Evolutionary conservation across 2,113 vertebrate genomes (phyloP).

Genomic region (Syngnathus floridae): DNA sequence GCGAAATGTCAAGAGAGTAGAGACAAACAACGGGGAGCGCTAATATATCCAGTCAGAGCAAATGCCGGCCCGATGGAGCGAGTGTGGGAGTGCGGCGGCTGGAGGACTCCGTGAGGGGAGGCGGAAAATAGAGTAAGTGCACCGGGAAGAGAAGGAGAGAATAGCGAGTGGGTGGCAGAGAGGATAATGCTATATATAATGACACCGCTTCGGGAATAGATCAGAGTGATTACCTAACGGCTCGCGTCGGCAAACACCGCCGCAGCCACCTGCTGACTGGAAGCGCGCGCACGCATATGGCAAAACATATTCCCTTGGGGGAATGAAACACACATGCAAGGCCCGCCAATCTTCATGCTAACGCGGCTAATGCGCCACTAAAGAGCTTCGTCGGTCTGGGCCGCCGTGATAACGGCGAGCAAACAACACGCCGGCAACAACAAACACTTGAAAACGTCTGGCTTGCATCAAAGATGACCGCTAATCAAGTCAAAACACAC

Average conservation of each 20-base stretch:
- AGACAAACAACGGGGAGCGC: conserved; percentile 53
- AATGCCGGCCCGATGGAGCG: conserved; percentile 46
- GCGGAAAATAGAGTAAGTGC: conserved; percentile 37
- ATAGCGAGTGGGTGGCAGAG: conserved; percentile 55
- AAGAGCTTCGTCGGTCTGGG: conserved; percentile 61
- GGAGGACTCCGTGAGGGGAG: conserved; percentile 59
- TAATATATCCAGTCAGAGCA: conserved; percentile 38
- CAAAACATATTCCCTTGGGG: conserved; percentile 11
- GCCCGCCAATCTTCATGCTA: conserved; percentile 61
- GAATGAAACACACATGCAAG: conserved; percentile 17
- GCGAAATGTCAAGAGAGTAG: conserved; percentile 48
- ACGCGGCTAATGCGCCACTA: conserved; percentile 57
- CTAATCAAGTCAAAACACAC: conserved; percentile 5
- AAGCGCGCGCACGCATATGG: conserved; percentile 30
- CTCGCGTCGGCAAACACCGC: conserved; percentile 47
- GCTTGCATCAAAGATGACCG: neutral
- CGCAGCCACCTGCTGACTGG: conserved; percentile 54
- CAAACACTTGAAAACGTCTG: conserved; percentile 10
- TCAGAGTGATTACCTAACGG: conserved; percentile 61
- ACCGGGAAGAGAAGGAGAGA: conserved; percentile 38
- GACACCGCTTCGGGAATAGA: conserved; percentile 64
- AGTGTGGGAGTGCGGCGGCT: conserved; percentile 59
- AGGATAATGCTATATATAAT: conserved; percentile 64
- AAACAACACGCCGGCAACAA: conserved; percentile 1
- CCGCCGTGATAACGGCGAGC: conserved; percentile 58